Evolutionary conservation across 2,113 vertebrate species (phyloP).

Genomic region (Sigmodon hispidus): DNA sequence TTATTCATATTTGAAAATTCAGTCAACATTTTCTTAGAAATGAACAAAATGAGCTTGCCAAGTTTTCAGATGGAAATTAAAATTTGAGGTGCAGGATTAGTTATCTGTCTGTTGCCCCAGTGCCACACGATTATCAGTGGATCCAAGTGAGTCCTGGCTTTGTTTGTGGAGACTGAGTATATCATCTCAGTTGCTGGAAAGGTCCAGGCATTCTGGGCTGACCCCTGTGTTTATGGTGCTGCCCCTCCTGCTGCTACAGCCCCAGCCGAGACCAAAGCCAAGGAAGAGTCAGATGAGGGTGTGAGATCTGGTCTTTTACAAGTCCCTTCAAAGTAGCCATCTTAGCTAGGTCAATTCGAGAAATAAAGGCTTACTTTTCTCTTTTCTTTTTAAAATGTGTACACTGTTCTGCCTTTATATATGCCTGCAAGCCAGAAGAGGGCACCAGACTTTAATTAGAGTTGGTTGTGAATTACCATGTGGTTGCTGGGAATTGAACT

Average conservation of each 20-base stretch:
- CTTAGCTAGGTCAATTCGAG: background rate
- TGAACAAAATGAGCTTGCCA: constrained; percentile 24
- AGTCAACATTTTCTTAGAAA: background rate
- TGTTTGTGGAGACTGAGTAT: background rate
- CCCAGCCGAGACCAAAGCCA: background rate
- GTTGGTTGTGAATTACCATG: too few relatives aligned
- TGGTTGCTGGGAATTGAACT: too few relatives aligned
- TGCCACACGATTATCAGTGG: background rate
- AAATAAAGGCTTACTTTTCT: background rate
- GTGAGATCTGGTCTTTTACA: background rate
- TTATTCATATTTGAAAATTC: background rate
- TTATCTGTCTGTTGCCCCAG: background rate
- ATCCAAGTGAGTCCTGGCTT: too few relatives aligned
- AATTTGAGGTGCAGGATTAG: background rate
- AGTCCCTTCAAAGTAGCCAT: background rate
- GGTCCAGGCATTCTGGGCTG: background rate
- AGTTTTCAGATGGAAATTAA: constrained; percentile 32
- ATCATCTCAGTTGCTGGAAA: background rate
- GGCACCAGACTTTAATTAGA: too few relatives aligned
- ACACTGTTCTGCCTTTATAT: too few relatives aligned
- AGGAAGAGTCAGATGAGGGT: background rate
- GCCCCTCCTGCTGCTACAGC: background rate
- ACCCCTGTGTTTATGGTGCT: background rate
- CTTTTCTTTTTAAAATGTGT: too few relatives aligned
- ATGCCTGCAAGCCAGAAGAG: too few relatives aligned